A percentile compares a stretch with the other conserved stretches of the same genome.
Conservation (phyloP, 2,113 vertebrate genomes). For the Mormyrus lacerda region DNA sequence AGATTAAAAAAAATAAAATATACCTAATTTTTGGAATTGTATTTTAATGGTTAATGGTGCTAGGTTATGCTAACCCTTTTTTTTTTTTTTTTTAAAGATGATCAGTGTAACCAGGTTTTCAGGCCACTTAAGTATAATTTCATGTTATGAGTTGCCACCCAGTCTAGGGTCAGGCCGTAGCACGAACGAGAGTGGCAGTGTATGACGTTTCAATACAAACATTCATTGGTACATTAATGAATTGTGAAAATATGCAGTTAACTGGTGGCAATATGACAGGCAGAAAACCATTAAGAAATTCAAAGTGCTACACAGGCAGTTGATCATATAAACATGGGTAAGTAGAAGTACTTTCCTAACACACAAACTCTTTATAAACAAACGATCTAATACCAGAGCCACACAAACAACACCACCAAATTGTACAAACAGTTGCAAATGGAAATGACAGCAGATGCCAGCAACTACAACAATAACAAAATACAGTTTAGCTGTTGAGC, state of each 20-base stretch:
- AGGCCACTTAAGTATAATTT: background rate
- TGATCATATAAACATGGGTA: too few species aligned
- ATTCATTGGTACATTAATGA: background rate
- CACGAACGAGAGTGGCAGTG: background rate
- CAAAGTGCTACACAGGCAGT: background rate
- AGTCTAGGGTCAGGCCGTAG: background rate
- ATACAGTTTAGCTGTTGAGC: too few species aligned
- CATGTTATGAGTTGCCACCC: background rate
- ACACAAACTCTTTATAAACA: too few species aligned
- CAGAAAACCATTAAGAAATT: background rate
- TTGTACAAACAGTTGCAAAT: too few species aligned
- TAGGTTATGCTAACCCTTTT: background rate
- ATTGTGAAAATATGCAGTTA: background rate
- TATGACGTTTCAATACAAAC: background rate
- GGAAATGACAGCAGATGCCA: too few species aligned
- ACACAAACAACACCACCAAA: too few species aligned
- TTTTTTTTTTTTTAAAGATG: too few species aligned
- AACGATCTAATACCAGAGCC: too few species aligned
- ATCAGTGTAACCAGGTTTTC: background rate
- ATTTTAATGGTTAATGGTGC: background rate
- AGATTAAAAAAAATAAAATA: background rate
- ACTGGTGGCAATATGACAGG: background rate
- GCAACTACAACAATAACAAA: too few species aligned
- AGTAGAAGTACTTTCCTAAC: too few species aligned
- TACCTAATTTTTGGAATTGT: background rate